phyloP scores from a whole-genome alignment of 2,113 vertebrate genomes.

The Amblyopsis rosae region DNA sequence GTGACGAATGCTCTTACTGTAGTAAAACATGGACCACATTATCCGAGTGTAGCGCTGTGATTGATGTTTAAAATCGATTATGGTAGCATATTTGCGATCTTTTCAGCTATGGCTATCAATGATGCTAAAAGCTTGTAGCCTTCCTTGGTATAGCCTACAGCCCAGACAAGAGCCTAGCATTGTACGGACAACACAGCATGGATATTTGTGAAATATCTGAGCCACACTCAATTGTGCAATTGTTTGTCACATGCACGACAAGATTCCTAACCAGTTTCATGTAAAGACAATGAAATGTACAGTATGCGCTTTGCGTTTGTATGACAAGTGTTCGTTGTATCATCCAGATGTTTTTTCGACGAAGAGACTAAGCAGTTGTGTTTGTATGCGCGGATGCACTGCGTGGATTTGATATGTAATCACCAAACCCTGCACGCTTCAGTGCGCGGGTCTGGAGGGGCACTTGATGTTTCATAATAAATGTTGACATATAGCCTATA shows the following conservation, averaged over 20 bases:
- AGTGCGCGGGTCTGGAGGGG: slow-evolving; percentile 35
- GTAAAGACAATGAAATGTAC: not conserved
- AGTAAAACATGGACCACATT: not conserved
- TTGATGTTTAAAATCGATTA: not conserved
- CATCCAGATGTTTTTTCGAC: slow-evolving; percentile 1
- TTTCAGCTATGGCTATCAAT: slow-evolving; percentile 20
- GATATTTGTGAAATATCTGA: no score
- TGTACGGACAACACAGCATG: no score
- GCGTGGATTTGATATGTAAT: slow-evolving; percentile 16
- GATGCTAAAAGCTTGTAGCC: slow-evolving; percentile 44
- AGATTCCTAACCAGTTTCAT: not conserved
- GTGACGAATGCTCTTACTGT: not conserved
- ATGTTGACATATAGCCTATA: slow-evolving; percentile 7
- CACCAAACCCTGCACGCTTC: slow-evolving; percentile 34
- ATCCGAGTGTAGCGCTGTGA: not conserved
- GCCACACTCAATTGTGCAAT: no score
- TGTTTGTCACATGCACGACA: no score
- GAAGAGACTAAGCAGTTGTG: slow-evolving; percentile 40
- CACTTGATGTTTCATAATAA: slow-evolving; percentile 34
- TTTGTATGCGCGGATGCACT: slow-evolving; percentile 19
- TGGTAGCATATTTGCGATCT: not conserved
- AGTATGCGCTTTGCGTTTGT: not conserved
- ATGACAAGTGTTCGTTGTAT: slow-evolving; percentile 16
- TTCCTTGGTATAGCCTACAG: slow-evolving; percentile 43
- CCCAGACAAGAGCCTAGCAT: not conserved